phyloP scores from a whole-genome alignment of 1,140 invertebrate species.

The Monomorium pharaonis region DNA sequence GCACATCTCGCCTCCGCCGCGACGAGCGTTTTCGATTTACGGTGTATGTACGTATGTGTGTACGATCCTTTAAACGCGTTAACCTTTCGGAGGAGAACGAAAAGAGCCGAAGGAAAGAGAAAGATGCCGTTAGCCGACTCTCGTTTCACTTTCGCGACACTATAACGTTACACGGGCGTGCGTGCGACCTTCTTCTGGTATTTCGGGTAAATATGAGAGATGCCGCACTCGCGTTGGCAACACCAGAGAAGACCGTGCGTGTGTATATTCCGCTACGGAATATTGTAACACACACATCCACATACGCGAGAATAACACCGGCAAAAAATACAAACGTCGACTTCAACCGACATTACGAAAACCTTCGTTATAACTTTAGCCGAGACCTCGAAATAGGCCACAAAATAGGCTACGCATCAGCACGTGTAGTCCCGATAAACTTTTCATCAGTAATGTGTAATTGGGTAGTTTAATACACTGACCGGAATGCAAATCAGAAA shows the following conservation, averaged over 20 bases:
- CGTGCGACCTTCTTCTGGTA: slow-evolving; percentile 54
- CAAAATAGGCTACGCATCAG: slow-evolving; percentile 21
- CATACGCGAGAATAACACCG: neutral
- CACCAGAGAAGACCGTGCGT: neutral
- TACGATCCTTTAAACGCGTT: slow-evolving; percentile 22
- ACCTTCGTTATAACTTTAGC: slow-evolving; percentile 2
- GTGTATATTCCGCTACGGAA: neutral
- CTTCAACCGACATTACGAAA: neutral
- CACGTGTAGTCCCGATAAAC: neutral
- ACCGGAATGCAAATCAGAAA: neutral
- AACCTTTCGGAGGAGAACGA: slow-evolving; percentile 28
- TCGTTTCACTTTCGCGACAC: slow-evolving; percentile 42
- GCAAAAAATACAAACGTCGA: neutral
- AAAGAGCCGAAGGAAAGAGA: neutral
- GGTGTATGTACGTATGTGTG: neutral
- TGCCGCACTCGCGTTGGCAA: slow-evolving; percentile 7
- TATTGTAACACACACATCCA: neutral
- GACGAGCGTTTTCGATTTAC: slow-evolving; percentile 17
- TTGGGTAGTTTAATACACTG: neutral
- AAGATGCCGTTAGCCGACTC: slow-evolving; percentile 22
- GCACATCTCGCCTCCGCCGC: neutral
- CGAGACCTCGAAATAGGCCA: slow-evolving; percentile 9
- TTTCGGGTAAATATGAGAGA: slow-evolving; percentile 46
- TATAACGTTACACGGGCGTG: neutral
- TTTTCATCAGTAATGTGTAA: neutral